phyloP scores from a whole-genome alignment of 2,888 invertebrate species.

The Hirtodrosophila cameraria region DNA sequence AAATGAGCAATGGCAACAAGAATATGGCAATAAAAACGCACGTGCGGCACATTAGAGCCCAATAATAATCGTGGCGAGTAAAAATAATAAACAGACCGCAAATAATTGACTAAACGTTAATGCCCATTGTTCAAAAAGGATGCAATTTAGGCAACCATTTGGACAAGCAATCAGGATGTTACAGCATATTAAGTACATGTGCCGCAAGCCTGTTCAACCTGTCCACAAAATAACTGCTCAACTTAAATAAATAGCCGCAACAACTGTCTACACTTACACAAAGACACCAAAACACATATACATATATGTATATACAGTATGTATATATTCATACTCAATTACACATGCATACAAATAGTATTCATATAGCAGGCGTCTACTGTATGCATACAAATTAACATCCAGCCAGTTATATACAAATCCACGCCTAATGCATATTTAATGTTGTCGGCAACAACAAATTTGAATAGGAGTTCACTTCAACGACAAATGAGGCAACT shows the following conservation, averaged over 20 bases:
- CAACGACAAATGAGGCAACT: conserved; percentile 38
- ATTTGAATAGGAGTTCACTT: conserved; percentile 24
- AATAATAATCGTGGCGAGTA: conserved; percentile 22
- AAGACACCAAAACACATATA: conserved; percentile 9
- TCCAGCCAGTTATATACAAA: conserved; percentile 35
- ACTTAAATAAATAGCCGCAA: conserved; percentile 44
- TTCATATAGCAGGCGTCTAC: conserved; percentile 3
- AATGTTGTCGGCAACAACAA: conserved; percentile 52
- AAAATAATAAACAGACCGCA: conserved; percentile 27
- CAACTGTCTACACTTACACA: conserved; percentile 11
- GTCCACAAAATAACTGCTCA: conserved; percentile 20
- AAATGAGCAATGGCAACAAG: conserved; percentile 30
- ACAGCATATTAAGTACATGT: conserved; percentile 7
- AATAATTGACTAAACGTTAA: conserved; percentile 42
- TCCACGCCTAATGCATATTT: conserved; percentile 72
- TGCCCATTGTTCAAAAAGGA: conserved; percentile 23
- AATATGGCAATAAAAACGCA: conserved; percentile 45
- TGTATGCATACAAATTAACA: conserved; percentile 48
- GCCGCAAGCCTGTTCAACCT: conserved; percentile 29
- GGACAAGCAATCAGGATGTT: conserved; percentile 27
- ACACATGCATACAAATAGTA: background rate
- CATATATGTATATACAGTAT: conserved; percentile 1
- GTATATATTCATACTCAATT: conserved; percentile 6
- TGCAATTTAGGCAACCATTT: conserved; percentile 36
- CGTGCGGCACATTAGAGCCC: conserved; percentile 50